Evolutionary conservation across 2,888 invertebrate genomes (phyloP), one percentile per base, ranked within the genome.

Genomic region (Eupithecia dodoneata): DNA sequence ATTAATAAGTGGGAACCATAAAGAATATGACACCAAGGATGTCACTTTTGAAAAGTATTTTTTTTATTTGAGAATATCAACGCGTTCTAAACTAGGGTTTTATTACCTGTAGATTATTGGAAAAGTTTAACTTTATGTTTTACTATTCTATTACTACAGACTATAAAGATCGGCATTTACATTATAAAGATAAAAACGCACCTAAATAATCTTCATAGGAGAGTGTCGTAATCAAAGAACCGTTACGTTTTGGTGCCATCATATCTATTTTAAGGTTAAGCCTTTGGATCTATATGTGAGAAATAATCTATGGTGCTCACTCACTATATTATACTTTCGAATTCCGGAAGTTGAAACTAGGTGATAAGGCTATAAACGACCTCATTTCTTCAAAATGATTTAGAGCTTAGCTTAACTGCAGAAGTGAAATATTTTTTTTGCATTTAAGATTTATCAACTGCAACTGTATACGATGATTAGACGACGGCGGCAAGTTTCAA

Each of bases 191-290:
- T 47, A 75, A 71, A 73, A 30, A 47, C 18, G 67, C 47, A 70
- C 49, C 71, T 72, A 59, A 72, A 65, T 73, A 71, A 72, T 67
- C 47, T 71, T 71, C 47, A 71, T 65, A 47, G 44, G 41, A 9
- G 45, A 45, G 73, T 81, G 75, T 79, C 75, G 80, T 81, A 83
- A 83, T 81, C 79, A 67, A 76, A 79, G 71, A 79, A 81, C 85
- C 83, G 84, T 83, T 84, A 82, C 79, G 72, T 73, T 81, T 81
- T 73, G 78, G 79, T 70, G 70, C 47, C 70, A 70, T 70, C 67
- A 74, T 80, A 82, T 79, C 59, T 70, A 75, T 75, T 80, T 80
- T 80, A 78, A 79, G 76, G 81, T 80, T 81, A 76, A 72, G 72
- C 77, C 70, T 75, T 13, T 47, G 13, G 47, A 6, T 15, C 18